Evolutionary conservation across 2,113 vertebrate species (phyloP), one percentile per base, ranked within the genome.

Genomic region (Lagenorhynchus albirostris): DNA sequence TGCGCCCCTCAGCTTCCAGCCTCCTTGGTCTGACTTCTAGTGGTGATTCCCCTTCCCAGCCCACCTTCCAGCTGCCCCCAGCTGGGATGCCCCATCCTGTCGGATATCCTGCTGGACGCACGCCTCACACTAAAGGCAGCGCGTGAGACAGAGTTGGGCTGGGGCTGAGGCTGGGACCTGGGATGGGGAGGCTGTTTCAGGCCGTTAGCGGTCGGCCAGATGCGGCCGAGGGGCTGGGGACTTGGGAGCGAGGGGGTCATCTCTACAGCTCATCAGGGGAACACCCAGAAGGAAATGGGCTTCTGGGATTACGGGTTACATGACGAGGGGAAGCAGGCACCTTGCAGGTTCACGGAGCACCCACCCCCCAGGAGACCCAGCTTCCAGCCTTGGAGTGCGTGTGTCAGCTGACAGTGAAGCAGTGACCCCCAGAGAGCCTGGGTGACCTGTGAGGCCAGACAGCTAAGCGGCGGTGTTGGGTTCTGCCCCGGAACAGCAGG

Each of bases 161-260:
- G 23, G 21, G 20, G 3, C 33, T 80, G 33, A 80, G 77, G 33
- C n/a, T 36, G 50, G 50, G 50, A 25, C 29, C 47, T 53, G 47
- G 31, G 50, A 53, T 11, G 7, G 76, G 50, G 17, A 6, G 14
- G 47, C 0, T 0, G 4, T 36, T 10, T 41, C 33, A 17, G 23
- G 70, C 41, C 0, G 0, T n/a, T 36, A 20, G 63, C 0, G 1
- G 29, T 6, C 8, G 13, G 15, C 29, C 8, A 0, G 2, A 2
- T 9, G 36, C 29, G 6, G 6, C 17, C 8, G 8, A 20, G 63
- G 71, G 15, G 6, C 11, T 15, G 67, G 5, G 31, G 21, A 15
- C 47, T 29, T 15, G 18, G 53, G 62, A 15, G 11, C 6, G 3
- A 8, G 10, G 2, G 21, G 26, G 4, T 31, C 36, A 4, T 13